phyloP scores from a whole-genome alignment of 2,888 invertebrate genomes.

The Fragum fragum region DNA sequence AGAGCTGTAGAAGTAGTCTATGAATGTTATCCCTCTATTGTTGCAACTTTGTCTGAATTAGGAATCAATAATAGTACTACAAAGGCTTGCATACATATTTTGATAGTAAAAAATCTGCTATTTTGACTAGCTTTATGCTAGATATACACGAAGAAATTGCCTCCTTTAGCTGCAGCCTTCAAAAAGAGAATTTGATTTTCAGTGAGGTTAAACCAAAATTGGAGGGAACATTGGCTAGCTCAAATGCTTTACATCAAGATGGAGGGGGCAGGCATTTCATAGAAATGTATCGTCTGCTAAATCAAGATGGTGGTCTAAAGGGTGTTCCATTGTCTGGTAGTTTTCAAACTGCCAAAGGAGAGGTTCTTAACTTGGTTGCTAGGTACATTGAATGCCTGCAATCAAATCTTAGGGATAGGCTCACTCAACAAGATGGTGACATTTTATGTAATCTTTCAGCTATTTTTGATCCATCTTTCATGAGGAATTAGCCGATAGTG shows the following conservation, averaged over 20 bases:
- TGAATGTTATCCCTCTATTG: slow-evolving; percentile 25
- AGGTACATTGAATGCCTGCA: slow-evolving; percentile 15
- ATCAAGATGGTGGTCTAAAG: background rate
- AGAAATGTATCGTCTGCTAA: too few species aligned
- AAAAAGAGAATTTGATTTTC: slow-evolving; percentile 30
- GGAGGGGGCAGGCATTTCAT: too few species aligned
- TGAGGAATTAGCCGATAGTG: too few species aligned
- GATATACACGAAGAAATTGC: slow-evolving; percentile 6
- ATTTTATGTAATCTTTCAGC: too few species aligned
- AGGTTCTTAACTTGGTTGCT: background rate
- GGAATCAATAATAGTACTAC: slow-evolving; percentile 6
- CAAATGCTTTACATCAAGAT: background rate
- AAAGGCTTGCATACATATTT: slow-evolving; percentile 26
- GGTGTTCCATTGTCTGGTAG: background rate
- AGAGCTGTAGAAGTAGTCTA: slow-evolving; percentile 21
- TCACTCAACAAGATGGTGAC: background rate
- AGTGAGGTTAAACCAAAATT: slow-evolving; percentile 25
- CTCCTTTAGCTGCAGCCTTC: slow-evolving; percentile 18
- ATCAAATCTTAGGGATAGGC: slow-evolving; percentile 14
- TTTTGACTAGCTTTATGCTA: slow-evolving; percentile 12
- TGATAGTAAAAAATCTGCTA: slow-evolving; percentile 10
- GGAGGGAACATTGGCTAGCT: slow-evolving; percentile 17
- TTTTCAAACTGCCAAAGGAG: background rate
- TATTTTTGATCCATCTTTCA: too few species aligned
- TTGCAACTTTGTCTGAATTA: slow-evolving; percentile 13